These are phyloP conservation scores for Melanchra persicariae DNA, from an alignment of 2,888 invertebrate genomes.

Conservation along the genomic window DNA sequence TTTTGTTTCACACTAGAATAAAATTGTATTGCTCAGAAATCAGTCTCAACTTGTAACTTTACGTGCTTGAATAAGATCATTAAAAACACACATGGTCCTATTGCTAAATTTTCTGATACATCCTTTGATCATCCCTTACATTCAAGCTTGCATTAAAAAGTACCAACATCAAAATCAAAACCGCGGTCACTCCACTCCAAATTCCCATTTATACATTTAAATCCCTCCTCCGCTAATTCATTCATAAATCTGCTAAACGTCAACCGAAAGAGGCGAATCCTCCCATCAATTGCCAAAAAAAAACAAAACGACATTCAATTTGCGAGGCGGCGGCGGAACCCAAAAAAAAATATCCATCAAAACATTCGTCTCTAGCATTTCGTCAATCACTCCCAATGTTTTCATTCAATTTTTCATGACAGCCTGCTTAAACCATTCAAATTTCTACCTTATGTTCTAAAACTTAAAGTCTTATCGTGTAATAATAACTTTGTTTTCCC, in stretches of 20 bases:
- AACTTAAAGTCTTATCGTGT: conserved; percentile 3
- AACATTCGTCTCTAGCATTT: conserved; percentile 70
- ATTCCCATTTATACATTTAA: conserved; percentile 22
- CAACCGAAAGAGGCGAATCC: conserved; percentile 51
- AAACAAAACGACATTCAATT: conserved; percentile 65
- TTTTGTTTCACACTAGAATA: too few relatives aligned
- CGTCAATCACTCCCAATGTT: conserved; percentile 74
- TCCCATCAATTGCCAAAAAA: conserved; percentile 54
- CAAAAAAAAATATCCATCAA: conserved; percentile 67
- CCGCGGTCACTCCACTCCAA: conserved; percentile 3
- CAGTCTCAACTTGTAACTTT: not conserved
- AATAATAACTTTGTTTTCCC: conserved; percentile 22
- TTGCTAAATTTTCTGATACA: not conserved
- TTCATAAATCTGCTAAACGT: conserved; percentile 58
- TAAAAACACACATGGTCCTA: not conserved
- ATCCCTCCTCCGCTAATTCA: conserved; percentile 48
- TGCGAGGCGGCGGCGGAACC: conserved; percentile 55
- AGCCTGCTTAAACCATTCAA: conserved; percentile 41
- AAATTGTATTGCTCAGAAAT: not conserved
- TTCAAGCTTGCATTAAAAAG: not conserved
- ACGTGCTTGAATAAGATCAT: not conserved
- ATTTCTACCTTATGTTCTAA: conserved; percentile 25
- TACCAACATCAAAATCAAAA: not conserved
- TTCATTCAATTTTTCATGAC: conserved; percentile 74
- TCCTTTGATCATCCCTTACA: not conserved